Base-by-base conservation (phyloP, 2,797 vertebrate species). In the Gila robusta region DNA sequence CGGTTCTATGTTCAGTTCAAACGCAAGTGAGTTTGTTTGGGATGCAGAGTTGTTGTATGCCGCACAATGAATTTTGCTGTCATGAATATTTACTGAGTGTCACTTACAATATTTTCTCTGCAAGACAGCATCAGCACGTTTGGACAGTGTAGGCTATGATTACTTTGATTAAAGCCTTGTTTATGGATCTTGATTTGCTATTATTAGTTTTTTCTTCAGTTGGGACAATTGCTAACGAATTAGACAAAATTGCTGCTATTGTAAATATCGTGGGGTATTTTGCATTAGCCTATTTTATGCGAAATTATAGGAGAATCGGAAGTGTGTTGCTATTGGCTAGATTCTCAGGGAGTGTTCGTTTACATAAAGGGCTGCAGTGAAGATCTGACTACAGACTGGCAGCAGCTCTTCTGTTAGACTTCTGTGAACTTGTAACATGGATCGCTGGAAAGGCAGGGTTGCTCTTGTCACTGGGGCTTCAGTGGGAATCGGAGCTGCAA, bases 381-480 rank as follows among this genome's bases (percentile, higher is more conserved):
- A 1, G n/a, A 1, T 17, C 35, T 21, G 47, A 17, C 19, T 10
- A 19, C 9, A 23, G 9, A 17, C 71, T 47, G 41, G 14, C 16
- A 5, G 26, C 47, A 35, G 6, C 19, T 35, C 3, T 32, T 47
- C 71, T 35, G 17, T 11, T 0, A 1, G 32, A 39, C 32, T 17
- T 59, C 0, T 39, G 11, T 9, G 74, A n/a, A 37, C 52, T 64
- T 66, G 39, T 5, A 47, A 72, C 85, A 97, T 97, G 97, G 94
- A 97, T 90, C 95, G 96, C 86, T 98, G 97, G 97, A 90, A 85
- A 85, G 95, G 93, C 80, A 96, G 96, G 79, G 95, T 97, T 85
- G 97, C 96, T 23, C 92, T 97, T 79, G 96, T 97, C 87, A 97
- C 96, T 21, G 96, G 97, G 52, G 96, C 97, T n/a, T 97, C 96